Percentiles rank a stretch among this genome's conserved stretches.
Evolutionary conservation across 2,888 invertebrate species (phyloP).

Genomic region (Polylopha cassiicola): DNA sequence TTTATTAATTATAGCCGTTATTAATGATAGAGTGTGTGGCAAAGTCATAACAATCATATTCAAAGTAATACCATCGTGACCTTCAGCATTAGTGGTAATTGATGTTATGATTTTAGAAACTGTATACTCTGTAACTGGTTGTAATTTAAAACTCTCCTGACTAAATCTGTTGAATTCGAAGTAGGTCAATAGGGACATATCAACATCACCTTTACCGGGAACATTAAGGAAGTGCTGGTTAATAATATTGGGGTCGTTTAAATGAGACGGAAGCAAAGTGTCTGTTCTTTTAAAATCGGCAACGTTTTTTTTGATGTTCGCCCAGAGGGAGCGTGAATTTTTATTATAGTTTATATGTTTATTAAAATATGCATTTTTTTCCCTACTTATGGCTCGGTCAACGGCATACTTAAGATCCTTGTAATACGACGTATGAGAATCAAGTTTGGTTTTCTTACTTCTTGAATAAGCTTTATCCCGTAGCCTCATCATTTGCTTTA

Average conservation of each 20-base stretch:
- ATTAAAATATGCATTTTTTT: background rate
- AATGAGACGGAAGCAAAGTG: constrained; percentile 8
- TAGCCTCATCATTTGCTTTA: background rate
- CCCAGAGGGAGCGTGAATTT: constrained; percentile 4
- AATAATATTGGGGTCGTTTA: constrained; percentile 16
- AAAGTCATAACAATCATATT: constrained; percentile 20
- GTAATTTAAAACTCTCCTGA: background rate
- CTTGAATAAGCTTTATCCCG: background rate
- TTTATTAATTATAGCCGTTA: constrained; percentile 13
- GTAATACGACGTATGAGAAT: too few relatives aligned
- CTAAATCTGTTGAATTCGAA: background rate
- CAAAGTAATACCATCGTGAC: constrained; percentile 12
- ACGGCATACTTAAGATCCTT: too few relatives aligned
- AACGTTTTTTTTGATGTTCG: constrained; percentile 13
- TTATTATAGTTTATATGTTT: background rate
- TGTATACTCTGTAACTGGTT: background rate
- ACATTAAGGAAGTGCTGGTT: constrained; percentile 14
- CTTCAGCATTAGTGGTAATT: constrained; percentile 5
- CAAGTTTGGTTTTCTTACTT: too few relatives aligned
- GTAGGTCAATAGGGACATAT: background rate
- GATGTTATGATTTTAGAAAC: constrained; percentile 1
- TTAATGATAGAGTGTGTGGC: constrained; percentile 7
- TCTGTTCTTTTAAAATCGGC: background rate
- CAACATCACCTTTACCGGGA: background rate
- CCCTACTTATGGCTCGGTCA: too few relatives aligned